phyloP scores from a whole-genome alignment of 2,888 invertebrate genomes.

The Phengaris arion region DNA sequence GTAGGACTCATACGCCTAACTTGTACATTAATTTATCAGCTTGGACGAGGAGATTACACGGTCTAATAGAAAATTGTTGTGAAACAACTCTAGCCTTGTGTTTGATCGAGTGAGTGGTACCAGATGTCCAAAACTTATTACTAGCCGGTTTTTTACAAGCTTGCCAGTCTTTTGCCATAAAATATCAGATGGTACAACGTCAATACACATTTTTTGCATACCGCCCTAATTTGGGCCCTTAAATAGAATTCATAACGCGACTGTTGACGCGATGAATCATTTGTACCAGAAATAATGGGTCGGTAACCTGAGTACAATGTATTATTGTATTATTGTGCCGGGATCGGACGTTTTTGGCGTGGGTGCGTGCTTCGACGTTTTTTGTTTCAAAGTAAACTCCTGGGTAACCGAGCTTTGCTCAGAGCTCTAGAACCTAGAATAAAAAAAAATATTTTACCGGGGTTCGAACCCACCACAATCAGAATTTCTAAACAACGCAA shows the following conservation, averaged over 20 bases:
- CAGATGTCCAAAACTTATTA: background rate
- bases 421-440: no score
- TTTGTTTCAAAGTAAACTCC: background rate
- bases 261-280: background rate
- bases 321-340: background rate
- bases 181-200: background rate
- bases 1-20: conserved; percentile 41
- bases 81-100: no score
- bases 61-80: no score
- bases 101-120: no score
- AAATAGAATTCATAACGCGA: conserved; percentile 1
- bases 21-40: no score
- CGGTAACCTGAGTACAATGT: conserved; percentile 4
- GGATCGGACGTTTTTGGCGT: background rate
- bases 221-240: background rate
- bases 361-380: background rate
- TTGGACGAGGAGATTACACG: no score
- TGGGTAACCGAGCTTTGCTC: no score
- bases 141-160: background rate
- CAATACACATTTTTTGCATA: background rate
- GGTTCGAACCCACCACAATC: no score
- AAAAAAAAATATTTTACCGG: no score
- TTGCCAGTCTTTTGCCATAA: background rate
- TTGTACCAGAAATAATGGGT: background rate
- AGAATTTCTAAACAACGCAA: no score